Base-by-base conservation (phyloP, 2,113 vertebrate genomes). In the Ranitomeya variabilis region DNA sequence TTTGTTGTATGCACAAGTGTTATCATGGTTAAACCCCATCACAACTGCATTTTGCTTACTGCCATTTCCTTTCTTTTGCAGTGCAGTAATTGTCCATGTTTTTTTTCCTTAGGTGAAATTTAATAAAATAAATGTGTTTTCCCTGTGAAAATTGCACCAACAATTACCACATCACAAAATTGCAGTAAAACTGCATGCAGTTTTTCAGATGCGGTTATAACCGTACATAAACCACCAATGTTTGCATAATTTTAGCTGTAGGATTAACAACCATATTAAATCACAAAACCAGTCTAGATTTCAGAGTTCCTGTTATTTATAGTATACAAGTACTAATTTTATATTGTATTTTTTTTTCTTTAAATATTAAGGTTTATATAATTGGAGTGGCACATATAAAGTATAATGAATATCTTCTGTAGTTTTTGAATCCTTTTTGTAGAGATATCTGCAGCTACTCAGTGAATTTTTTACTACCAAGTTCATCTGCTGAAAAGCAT, bases 401-500 rank as follows among this genome's bases (percentile, higher is more conserved):
- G 64, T 37, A 73, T 37, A 73, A 73, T 14, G 10, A 60, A 69
- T 59, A 37, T 23, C 54, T 85, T 2, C 23, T 73, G 4, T 54
- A 57, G 51, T 37, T 85, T 74, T 74, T 74, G 18, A 52, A 26
- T 59, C 12, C n/a, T 26, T 80, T 54, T 85, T 76, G 6, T 85
- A 31, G 3, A 59, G 51, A 37, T 10, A 37, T 76, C 69, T 67
- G 18, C 18, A 76, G 54, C 73, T n/a, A 84, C 26, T 55, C 23
- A 66, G 21, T 18, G 37, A 31, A 59, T 0, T 74, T 7, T 31
- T 85, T 26, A 52, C 54, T 85, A 69, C 69, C 83, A 85, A 85
- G 23, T 74, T 73, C 51, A 57, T 85, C 64, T 74, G 69, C 67
- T 71, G 16, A 85, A 85, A 74, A 74, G 60, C 14, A 4, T 45